Evolutionary conservation across 2,113 vertebrate species (phyloP), one percentile per base, ranked within the genome.

Genomic region (Haplochromis vanheusdeni): DNA sequence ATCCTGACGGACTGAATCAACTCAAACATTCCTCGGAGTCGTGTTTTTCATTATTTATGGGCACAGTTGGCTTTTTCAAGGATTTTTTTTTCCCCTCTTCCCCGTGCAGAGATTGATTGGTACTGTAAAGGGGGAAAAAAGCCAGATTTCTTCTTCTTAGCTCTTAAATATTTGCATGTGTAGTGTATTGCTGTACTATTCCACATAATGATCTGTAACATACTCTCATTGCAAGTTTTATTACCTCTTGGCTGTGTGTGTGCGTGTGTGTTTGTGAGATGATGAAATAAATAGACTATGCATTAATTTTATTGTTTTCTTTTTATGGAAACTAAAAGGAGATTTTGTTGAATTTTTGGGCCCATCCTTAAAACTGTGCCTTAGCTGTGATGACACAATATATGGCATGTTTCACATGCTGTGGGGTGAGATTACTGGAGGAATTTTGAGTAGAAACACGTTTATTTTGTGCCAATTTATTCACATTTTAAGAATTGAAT

Each of bases 241-340:
- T 85, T n/a, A 45, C 23, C 42, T 49, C 19, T 21, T 68, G 19
- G 13, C 37, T 45, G 5, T 70, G 62, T 35, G 28, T 31, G 23
- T 4, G 5, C 2, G 60, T 79, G 4, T 89, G 60, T 90, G 55
- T 85, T 54, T 87, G 40, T 89, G 31, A 83, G 21, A 75, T 83
- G 8, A 81, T 82, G 73, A 26, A 93, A 94, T 93, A 94, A 92
- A 91, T 82, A 93, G 75, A 87, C 3, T 55, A 60, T 54, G 83
- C 17, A 51, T 70, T 62, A 0, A 83, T 82, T n/a, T 68, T 40
- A 75, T 51, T 90, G 89, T 56, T 89, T 73, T 91, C 42, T 91
- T 86, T 54, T 87, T 86, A 23, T 89, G 54, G 49, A 75, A 65
- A 51, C 14, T 84, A 33, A 81, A 83, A 13, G 8, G 23, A 23